Percentiles rank a stretch among this genome's conserved stretches.
Conservation (phyloP, 2,113 vertebrate genomes). For the Nannospalax galili region DNA sequence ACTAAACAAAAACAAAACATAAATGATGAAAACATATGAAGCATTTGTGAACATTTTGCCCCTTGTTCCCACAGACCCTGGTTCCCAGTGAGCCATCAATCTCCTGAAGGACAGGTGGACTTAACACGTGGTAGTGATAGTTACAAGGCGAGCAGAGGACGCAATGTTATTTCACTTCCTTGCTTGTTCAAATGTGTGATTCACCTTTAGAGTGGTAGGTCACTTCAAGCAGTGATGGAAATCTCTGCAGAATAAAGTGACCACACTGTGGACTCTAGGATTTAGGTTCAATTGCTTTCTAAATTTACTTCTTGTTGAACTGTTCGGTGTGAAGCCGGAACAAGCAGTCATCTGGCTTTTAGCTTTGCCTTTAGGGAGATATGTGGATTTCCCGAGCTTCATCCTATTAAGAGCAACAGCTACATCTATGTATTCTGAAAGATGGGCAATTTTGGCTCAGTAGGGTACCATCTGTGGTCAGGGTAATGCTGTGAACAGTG, state of each 20-base stretch:
- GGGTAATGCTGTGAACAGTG: too few species aligned
- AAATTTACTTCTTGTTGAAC: background rate
- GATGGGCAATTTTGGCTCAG: background rate
- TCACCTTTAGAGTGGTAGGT: background rate
- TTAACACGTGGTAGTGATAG: background rate
- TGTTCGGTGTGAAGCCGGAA: background rate
- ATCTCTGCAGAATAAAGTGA: background rate
- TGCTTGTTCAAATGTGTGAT: background rate
- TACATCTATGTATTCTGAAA: background rate
- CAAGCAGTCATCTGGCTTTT: background rate
- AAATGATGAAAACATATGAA: background rate
- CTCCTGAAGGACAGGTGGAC: background rate
- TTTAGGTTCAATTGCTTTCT: background rate
- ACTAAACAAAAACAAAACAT: background rate
- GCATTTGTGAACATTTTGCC: background rate
- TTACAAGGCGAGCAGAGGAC: background rate
- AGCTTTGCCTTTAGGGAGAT: background rate
- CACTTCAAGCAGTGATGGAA: background rate
- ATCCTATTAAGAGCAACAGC: background rate
- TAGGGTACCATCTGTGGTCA: background rate
- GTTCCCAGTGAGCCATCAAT: background rate
- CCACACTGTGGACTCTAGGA: background rate
- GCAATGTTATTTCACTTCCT: background rate
- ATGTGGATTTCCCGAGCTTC: background rate
- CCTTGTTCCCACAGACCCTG: background rate